Base-by-base conservation (phyloP, 2,797 vertebrate species). In the Sardinella longiceps region DNA sequence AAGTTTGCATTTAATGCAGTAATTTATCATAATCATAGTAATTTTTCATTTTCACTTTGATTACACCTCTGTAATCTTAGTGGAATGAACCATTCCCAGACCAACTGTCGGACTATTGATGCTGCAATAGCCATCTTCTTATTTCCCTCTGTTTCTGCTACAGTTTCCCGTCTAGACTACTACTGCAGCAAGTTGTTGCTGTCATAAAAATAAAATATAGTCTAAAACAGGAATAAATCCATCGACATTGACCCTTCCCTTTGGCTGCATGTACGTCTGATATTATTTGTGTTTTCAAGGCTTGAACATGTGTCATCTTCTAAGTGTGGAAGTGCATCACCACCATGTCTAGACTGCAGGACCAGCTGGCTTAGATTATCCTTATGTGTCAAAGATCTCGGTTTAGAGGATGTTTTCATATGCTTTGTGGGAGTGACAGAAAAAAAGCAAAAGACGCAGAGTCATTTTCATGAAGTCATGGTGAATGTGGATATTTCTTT, bases 371-470 rank as follows among this genome's bases (percentile, higher is more conserved):
- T 43, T 77, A 43, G 70, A 77, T 23, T 39, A 77, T 9, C 20
- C 33, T 39, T 5, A 39, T 43, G 37, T 43, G 20, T 77, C 37
- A 43, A 60, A 74, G 6, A 23, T 20, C 70, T 77, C 9, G 37
- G 43, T 43, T 77, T 43, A 77, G 56, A 77, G 33, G 20, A 77
- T 77, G 70, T 23, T 39, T 43, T 77, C 15, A 15, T 77, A 43
- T 77, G 70, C 37, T 43, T 18, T 10, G 70, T 77, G 70, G 70
- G 70, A 77, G 70, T 43, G 33, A 74, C 66, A 77, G 18, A 43
- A 18, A 43, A 77, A 77, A 20, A 15, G 15, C 12, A n/a, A n/a
- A n/a, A n/a, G 4, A 30, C 14, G 25, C 12, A 37, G 30, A 74
- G 30, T 37, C 14, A 74, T 37, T 37, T 5, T 33, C 14, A 74